These are phyloP conservation scores for Melanerpes aurifrons DNA, from an alignment of 2,113 vertebrate species.

Conservation along the genomic window DNA sequence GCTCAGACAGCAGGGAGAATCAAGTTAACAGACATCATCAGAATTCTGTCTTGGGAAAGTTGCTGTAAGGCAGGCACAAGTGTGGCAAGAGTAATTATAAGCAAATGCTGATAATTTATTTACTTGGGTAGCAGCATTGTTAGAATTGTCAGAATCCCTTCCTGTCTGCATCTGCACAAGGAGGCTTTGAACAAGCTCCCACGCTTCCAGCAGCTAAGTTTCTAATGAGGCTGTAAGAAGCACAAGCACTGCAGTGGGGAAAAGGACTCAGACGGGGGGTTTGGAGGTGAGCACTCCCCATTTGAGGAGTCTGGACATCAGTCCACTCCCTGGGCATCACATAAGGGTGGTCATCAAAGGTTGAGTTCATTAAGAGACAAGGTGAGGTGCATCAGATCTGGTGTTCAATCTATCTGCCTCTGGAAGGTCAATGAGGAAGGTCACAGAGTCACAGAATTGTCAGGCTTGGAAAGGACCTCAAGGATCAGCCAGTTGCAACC, in stretches of 20 bases:
- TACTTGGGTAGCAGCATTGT: not conserved
- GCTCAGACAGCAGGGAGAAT: not conserved
- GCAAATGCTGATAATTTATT: conserved; percentile 21
- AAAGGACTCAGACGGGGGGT: rapidly evolving
- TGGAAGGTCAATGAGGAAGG: not conserved
- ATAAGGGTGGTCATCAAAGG: not conserved
- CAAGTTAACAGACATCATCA: not conserved
- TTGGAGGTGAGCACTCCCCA: not conserved
- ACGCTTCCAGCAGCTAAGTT: not conserved
- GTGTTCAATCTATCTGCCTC: not conserved
- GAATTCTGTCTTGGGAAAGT: not conserved
- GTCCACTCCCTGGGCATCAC: not conserved
- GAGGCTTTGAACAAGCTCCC: not conserved
- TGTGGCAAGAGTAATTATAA: not conserved
- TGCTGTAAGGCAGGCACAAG: not conserved
- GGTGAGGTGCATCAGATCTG: not conserved
- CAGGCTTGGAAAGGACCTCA: too few relatives aligned
- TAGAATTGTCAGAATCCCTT: not conserved
- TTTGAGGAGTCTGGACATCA: not conserved
- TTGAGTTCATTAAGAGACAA: not conserved
- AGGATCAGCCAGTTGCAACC: too few relatives aligned
- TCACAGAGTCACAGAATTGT: too few relatives aligned
- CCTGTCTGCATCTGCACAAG: not conserved
- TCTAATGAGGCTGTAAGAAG: not conserved
- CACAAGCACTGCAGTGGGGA: not conserved